Conservation (phyloP, 2,113 vertebrate genomes). For the Sinocyclocheilus maitianheensis region DNA sequence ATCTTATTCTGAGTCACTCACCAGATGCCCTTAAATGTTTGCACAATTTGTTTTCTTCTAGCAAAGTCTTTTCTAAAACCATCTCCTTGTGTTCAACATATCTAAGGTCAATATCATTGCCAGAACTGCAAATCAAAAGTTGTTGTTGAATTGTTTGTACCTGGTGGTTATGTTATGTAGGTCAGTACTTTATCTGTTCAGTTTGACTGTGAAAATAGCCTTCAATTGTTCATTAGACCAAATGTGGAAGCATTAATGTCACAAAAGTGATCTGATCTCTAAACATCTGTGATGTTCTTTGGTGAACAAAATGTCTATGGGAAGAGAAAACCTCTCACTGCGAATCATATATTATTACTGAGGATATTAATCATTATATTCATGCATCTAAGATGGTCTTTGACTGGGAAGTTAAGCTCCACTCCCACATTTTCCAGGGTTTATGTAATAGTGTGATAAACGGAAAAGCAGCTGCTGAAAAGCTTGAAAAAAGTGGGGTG, state of each 20-base stretch:
- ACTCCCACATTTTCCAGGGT: constrained; percentile 55
- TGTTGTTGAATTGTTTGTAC: constrained; percentile 5
- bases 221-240: background rate
- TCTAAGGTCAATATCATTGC: background rate
- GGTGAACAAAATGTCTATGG: constrained; percentile 11
- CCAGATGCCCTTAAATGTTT: constrained; percentile 16
- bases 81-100: constrained; percentile 14
- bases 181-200: background rate
- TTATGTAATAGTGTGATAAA: constrained; percentile 57
- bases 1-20: background rate
- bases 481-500: constrained; percentile 9
- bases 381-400: constrained; percentile 29
- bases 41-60: constrained; percentile 16
- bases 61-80: background rate
- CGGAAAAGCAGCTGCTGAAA: constrained; percentile 51
- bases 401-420: constrained; percentile 41
- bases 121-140: background rate
- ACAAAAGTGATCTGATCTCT: constrained; percentile 9
- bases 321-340: constrained; percentile 12
- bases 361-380: constrained; percentile 35
- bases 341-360: constrained; percentile 22
- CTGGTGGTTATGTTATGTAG: background rate
- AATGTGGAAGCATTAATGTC: background rate
- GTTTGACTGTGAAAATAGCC: background rate
- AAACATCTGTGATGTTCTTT: background rate